phyloP scores from a whole-genome alignment of 2,888 invertebrate species.

The Gastracanthus pulcherrimus region DNA sequence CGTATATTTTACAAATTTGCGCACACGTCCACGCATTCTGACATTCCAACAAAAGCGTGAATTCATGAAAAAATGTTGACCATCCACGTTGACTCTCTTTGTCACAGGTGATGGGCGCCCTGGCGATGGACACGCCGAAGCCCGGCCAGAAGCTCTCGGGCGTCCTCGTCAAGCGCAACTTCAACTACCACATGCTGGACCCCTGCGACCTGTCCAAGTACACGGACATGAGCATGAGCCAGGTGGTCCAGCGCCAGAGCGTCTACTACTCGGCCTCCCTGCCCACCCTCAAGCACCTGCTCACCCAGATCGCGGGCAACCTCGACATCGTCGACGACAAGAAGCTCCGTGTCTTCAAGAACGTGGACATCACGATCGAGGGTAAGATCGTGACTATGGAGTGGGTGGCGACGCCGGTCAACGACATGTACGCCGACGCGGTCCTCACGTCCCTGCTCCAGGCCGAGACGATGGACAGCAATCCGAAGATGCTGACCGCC shows the following conservation, averaged over 20 bases:
- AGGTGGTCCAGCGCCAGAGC: slow-evolving; percentile 94
- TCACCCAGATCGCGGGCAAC: slow-evolving; percentile 88
- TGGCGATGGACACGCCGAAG: slow-evolving; percentile 90
- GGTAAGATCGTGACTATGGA: slow-evolving; percentile 91
- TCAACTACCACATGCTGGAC: slow-evolving; percentile 97
- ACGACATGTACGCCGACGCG: slow-evolving; percentile 99
- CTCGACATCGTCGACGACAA: slow-evolving; percentile 86
- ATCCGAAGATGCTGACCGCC: slow-evolving; percentile 81
- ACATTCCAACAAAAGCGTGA: no score
- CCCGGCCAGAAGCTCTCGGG: slow-evolving; percentile 92
- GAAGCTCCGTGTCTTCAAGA: slow-evolving; percentile 89
- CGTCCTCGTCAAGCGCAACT: slow-evolving; percentile 96
- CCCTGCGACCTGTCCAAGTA: slow-evolving; percentile 96
- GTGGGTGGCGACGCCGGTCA: slow-evolving; percentile 96
- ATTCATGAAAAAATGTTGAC: no score
- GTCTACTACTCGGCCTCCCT: slow-evolving; percentile 90
- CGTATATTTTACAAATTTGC: no score
- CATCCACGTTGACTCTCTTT: no score
- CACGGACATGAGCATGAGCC: slow-evolving; percentile 96
- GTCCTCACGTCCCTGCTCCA: slow-evolving; percentile 92
- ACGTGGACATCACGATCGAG: slow-evolving; percentile 90
- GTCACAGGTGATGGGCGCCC: slow-evolving; percentile 96
- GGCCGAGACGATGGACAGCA: slow-evolving; percentile 85
- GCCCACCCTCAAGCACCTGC: slow-evolving; percentile 85
- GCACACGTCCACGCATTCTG: no score